phyloP scores from a whole-genome alignment of 2,113 vertebrate genomes.

The Platichthys stellatus region DNA sequence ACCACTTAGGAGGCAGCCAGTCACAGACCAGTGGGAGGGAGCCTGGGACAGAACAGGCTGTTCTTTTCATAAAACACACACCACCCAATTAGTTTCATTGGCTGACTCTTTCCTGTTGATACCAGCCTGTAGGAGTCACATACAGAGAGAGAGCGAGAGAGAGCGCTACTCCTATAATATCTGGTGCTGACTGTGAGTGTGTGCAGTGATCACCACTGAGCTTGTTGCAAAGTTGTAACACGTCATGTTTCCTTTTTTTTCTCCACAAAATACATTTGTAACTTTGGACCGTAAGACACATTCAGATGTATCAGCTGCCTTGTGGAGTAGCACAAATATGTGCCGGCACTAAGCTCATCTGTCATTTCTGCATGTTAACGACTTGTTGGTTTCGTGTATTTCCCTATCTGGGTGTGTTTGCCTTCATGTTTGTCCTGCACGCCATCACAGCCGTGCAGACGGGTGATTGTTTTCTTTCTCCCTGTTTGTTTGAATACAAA shows the following conservation, averaged over 20 bases:
- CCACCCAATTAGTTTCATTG: slow-evolving; percentile 78
- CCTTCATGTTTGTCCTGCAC: too few species aligned
- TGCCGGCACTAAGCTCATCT: too few species aligned
- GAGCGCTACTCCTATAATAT: slow-evolving; percentile 40
- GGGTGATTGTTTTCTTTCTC: too few species aligned
- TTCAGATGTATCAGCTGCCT: not conserved
- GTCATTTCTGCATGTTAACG: too few species aligned
- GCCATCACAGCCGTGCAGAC: too few species aligned
- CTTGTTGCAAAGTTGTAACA: slow-evolving; percentile 17
- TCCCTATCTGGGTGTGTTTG: too few species aligned
- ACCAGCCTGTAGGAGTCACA: slow-evolving; percentile 69
- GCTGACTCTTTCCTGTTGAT: slow-evolving; percentile 81
- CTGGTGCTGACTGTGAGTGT: slow-evolving; percentile 18
- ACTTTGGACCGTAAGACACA: not conserved
- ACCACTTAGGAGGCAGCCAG: slow-evolving; percentile 80
- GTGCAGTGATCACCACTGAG: slow-evolving; percentile 33
- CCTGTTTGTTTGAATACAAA: too few species aligned
- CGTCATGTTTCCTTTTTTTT: not conserved
- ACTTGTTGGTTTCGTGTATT: too few species aligned
- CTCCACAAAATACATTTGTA: not conserved
- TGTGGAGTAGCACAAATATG: too few species aligned
- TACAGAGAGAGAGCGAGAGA: slow-evolving; percentile 39
- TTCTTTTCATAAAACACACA: slow-evolving; percentile 80
- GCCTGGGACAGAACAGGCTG: slow-evolving; percentile 75
- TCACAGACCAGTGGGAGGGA: slow-evolving; percentile 68